phyloP scores from a whole-genome alignment of 2,113 vertebrate species.

The Protobothrops flavoviridis region DNA sequence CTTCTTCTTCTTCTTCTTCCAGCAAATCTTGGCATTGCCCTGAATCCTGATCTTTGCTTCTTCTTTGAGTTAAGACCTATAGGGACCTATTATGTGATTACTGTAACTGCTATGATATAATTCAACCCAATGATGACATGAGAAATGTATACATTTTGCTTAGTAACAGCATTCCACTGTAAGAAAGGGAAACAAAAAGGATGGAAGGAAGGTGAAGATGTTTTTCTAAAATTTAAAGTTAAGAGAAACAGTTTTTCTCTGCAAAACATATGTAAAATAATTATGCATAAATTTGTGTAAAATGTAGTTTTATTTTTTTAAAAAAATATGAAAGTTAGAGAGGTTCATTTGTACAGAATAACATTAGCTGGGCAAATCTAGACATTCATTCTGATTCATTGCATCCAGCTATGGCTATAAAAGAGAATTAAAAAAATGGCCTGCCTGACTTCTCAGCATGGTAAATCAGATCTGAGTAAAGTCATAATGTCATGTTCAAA shows the following conservation, averaged over 20 bases:
- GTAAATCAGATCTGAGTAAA: constrained; percentile 29
- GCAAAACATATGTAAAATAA: constrained; percentile 44
- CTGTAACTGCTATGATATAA: constrained; percentile 16
- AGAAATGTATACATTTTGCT: neutral
- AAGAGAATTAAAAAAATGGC: constrained; percentile 17
- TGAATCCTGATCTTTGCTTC: neutral
- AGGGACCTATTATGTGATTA: neutral
- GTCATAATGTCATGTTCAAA: constrained; percentile 24
- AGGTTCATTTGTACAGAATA: constrained; percentile 2
- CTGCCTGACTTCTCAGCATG: neutral
- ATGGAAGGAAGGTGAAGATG: constrained; percentile 5
- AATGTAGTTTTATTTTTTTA: neutral
- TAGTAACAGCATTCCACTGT: neutral
- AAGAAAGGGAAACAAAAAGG: constrained; percentile 11
- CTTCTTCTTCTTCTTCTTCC: neutral
- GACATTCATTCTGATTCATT: constrained; percentile 25
- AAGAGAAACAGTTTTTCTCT: constrained; percentile 32
- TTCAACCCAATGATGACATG: neutral
- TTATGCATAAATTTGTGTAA: constrained; percentile 24
- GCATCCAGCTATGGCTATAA: neutral
- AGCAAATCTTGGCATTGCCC: neutral
- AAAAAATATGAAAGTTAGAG: neutral
- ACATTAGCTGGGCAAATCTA: constrained; percentile 13
- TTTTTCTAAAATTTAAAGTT: constrained; percentile 18
- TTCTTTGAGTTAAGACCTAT: neutral